Percentiles rank a stretch among this genome's conserved stretches.
These are phyloP conservation scores for Cephus pygmeus DNA, from an alignment of 2,888 invertebrate genomes.

Conservation along the genomic window DNA sequence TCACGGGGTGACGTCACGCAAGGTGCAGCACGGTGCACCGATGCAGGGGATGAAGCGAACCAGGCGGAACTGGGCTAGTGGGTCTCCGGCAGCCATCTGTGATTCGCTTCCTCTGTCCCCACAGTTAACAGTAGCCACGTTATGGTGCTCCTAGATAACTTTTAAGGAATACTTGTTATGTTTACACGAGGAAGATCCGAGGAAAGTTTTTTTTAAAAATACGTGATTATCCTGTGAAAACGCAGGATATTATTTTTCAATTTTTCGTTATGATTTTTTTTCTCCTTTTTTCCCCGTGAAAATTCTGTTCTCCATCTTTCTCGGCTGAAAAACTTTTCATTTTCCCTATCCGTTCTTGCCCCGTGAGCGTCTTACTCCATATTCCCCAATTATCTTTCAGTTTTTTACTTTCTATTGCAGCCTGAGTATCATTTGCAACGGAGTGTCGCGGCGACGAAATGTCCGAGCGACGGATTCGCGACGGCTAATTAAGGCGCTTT, in stretches of 20 bases:
- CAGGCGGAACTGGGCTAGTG: constrained; percentile 62
- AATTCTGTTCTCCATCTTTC: neutral
- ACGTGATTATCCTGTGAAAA: neutral
- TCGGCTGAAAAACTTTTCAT: neutral
- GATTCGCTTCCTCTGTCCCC: constrained; percentile 45
- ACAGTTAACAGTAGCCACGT: constrained; percentile 4
- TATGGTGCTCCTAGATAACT: neutral
- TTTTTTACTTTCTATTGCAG: neutral
- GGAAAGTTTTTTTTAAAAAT: neutral
- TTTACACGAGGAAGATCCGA: neutral
- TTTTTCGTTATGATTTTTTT: neutral
- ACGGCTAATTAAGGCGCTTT: neutral
- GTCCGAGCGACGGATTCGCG: neutral
- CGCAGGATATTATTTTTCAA: neutral
- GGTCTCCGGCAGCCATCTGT: constrained; percentile 61
- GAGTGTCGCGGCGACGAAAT: neutral
- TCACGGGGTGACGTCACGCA: constrained; percentile 47
- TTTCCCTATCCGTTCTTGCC: neutral
- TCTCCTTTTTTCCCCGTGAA: neutral
- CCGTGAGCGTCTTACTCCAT: neutral
- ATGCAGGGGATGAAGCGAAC: constrained; percentile 49
- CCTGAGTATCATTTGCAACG: neutral
- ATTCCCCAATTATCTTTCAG: neutral
- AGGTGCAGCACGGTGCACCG: constrained; percentile 52
- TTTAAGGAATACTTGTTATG: neutral